These are phyloP conservation scores for Hiodon tergisus DNA, from an alignment of 2,113 vertebrate genomes.

Conservation along the genomic window DNA sequence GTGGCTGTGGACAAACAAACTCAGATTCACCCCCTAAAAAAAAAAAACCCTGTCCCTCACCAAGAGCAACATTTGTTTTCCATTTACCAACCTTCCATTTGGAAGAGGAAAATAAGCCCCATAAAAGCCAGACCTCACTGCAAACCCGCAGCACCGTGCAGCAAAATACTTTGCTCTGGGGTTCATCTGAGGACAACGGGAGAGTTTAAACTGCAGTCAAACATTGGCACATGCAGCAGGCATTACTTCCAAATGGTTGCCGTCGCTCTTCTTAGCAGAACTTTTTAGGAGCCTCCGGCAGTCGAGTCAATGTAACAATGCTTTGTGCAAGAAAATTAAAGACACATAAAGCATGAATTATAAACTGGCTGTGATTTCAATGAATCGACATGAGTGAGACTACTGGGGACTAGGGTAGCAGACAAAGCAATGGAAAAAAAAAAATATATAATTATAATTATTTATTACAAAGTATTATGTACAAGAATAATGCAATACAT, in stretches of 20 bases:
- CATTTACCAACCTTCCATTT: constrained; percentile 15
- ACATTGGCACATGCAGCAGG: neutral
- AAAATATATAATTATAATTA: too few species aligned
- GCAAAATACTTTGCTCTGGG: neutral
- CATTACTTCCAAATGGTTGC: neutral
- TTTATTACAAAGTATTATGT: too few species aligned
- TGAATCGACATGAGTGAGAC: neutral
- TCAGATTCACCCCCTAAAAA: neutral
- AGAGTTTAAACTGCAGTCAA: neutral
- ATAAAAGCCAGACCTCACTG: constrained; percentile 17
- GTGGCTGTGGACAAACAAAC: neutral
- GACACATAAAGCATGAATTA: neutral
- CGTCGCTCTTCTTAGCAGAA: neutral
- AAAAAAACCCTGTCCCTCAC: neutral
- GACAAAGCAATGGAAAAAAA: too few species aligned
- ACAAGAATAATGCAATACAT: neutral
- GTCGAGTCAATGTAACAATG: neutral
- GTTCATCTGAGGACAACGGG: constrained; percentile 20
- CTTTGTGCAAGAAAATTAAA: constrained; percentile 12
- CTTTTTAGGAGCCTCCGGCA: neutral
- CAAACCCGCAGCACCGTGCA: constrained; percentile 19
- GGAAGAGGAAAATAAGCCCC: neutral
- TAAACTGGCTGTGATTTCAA: neutral
- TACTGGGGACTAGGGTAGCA: neutral
- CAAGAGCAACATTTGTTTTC: constrained; percentile 24